phyloP scores from a whole-genome alignment of 2,113 vertebrate species.

The Danio rerio region DNA sequence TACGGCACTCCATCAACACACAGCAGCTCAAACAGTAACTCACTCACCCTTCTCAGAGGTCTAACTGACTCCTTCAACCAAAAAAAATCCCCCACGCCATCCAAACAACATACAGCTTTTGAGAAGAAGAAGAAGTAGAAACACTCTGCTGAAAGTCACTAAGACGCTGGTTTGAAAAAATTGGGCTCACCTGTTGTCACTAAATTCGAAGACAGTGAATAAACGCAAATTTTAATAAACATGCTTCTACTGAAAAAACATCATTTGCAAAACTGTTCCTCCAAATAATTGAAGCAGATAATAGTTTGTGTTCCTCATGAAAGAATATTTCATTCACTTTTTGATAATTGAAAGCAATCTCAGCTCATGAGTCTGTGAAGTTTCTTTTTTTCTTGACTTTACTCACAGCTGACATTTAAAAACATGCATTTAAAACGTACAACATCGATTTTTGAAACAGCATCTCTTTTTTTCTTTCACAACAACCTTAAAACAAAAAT shows the following conservation, averaged over 20 bases:
- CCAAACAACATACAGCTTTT: slow-evolving; percentile 50
- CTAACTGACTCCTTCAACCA: slow-evolving; percentile 55
- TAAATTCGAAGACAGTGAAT: background rate
- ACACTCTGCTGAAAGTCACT: background rate
- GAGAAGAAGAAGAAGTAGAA: slow-evolving; percentile 26
- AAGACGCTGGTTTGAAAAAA: background rate
- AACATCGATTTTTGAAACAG: background rate
- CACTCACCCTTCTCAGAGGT: slow-evolving; percentile 51
- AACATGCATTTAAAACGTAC: background rate
- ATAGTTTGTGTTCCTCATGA: slow-evolving; percentile 28
- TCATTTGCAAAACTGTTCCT: slow-evolving; percentile 24
- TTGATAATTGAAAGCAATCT: slow-evolving; percentile 31
- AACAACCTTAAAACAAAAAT: background rate
- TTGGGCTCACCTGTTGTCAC: slow-evolving; percentile 3
- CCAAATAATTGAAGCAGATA: slow-evolving; percentile 43
- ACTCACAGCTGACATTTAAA: slow-evolving; percentile 31
- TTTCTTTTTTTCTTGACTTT: slow-evolving; percentile 4
- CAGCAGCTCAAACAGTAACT: slow-evolving; percentile 57
- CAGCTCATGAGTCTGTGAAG: slow-evolving; percentile 11
- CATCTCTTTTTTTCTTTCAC: background rate
- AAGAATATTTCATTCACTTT: slow-evolving; percentile 30
- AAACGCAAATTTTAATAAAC: slow-evolving; percentile 8
- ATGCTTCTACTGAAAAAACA: background rate
- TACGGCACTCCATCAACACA: slow-evolving; percentile 67
- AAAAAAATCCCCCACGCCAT: slow-evolving; percentile 40